Base-by-base conservation (phyloP, 2,888 invertebrate species). In the Machimus atricapillus region DNA sequence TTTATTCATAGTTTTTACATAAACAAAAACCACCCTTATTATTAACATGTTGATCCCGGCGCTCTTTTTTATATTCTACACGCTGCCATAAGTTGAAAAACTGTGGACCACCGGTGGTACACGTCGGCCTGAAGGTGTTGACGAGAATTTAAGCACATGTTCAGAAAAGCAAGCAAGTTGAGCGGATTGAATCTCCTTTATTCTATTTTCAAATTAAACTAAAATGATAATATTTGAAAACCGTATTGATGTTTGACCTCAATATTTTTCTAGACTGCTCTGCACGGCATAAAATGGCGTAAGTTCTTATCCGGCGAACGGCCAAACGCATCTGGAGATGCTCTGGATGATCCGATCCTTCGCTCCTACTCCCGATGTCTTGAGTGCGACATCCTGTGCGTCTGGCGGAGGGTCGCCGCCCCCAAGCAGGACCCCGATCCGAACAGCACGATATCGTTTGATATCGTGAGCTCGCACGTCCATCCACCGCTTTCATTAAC, bases 221-320 rank as follows among this genome's bases (percentile, higher is more conserved):
- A 46, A 34, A 34, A 34, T 3, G 34, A 34, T 34, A 34, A 5
- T 34, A 16, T 46, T 46, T 46, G 1, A 16, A 12, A 19, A 19
- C 23, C 6, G 56, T 58, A 19, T 19, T 58, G 16, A 46, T 46
- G 12, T 46, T 87, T 46, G 74, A 52, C 88, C 31, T 0, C 4
- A 34, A 87, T 89, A 88, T 90, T 87, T 89, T 95, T 95, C 16
- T 95, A 99, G 99, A 99, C 99, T 94, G 99, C 99, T 95, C 95
- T 99, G 93, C 97, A 98, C 94, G 99, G 99, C 93, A 99, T 99
- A 94, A 98, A 98, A 97, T 99, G 99, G 99, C 97, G 97, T 95
- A 98, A 97, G 94, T 92, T 92, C 90, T 96, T 96, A 92, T 97
- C 97, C 95, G 96, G 96, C 92, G 97, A 96, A 93, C 90, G 93